Percentiles rank a stretch among this genome's conserved stretches.
phyloP scores from a whole-genome alignment of 2,888 invertebrate genomes.

The Cerceris rybyensis region DNA sequence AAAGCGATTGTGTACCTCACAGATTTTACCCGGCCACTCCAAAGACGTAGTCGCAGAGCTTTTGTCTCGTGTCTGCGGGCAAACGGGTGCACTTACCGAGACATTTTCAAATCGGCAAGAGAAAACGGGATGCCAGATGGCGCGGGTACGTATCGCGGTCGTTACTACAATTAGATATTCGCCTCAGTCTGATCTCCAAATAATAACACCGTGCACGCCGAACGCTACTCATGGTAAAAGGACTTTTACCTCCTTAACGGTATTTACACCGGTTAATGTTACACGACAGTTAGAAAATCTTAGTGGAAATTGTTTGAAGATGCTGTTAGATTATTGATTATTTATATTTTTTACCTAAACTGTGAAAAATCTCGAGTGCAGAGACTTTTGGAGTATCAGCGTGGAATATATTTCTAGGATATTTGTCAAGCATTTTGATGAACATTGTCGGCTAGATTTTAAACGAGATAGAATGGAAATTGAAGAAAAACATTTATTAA shows the following conservation, averaged over 20 bases:
- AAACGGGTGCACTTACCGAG: conserved; percentile 20
- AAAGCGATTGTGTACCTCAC: conserved; percentile 78
- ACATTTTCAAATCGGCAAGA: conserved; percentile 70
- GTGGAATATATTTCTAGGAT: too few relatives aligned
- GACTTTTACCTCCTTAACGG: conserved; percentile 23
- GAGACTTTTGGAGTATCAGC: too few relatives aligned
- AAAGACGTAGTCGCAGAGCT: conserved; percentile 55
- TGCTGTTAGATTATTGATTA: too few relatives aligned
- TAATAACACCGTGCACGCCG: conserved; percentile 71
- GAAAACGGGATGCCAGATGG: conserved; percentile 75
- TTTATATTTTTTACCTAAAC: too few relatives aligned
- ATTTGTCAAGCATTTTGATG: too few relatives aligned
- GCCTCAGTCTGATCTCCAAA: conserved; percentile 76
- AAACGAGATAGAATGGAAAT: too few relatives aligned
- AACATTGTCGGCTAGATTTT: too few relatives aligned
- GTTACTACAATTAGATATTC: conserved; percentile 78
- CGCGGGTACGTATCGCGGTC: conserved; percentile 75
- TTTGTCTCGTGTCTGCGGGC: conserved; percentile 48
- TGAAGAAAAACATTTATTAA: conserved; percentile 41
- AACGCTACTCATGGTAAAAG: conserved; percentile 34
- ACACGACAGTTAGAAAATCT: too few relatives aligned
- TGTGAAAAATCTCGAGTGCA: too few relatives aligned
- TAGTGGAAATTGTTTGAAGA: not conserved
- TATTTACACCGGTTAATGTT: not conserved
- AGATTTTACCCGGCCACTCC: conserved; percentile 73